Evolutionary conservation across 2,797 vertebrate species (phyloP), one percentile per base, ranked within the genome.

Genomic region (Rhabdophis nuchalis): DNA sequence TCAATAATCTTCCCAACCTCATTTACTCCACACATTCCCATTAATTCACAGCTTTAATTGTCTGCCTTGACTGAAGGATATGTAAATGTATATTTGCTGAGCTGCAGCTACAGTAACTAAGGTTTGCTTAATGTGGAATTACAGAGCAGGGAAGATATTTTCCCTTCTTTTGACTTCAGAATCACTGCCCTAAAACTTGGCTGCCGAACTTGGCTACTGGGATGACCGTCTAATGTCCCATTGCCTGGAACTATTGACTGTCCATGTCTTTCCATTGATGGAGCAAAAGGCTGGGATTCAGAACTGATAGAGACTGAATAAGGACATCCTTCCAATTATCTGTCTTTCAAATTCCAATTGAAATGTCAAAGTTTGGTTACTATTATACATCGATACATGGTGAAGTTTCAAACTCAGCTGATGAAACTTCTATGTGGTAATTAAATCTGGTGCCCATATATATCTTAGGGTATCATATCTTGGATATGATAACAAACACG

Each of bases 21-120:
- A 94, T 92, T 93, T 94, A 87, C 94, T 93, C 86, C 94, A 94
- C 93, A 95, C 95, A 93, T 93, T 89, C 94, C 92, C 93, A 93
- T 96, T 95, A 96, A 93, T 95, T 94, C 96, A 94, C 92, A 90
- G 94, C 88, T 95, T 96, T 96, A 96, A 93, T 96, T 95, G 94
- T 94, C 93, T 96, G 77, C 91, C 96, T 93, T 93, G 94, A 93
- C 92, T 95, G 94, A 95, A 90, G 91, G 94, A 93, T 87, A 94
- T 93, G 87, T 77, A 85, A 95, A 88, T 54, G 32, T 68, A 60
- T 18, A 0, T 91, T 90, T 91, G 89, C 92, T 72, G 68, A 32
- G 68, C 92, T 90, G 91, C 92, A 95, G 23, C 29, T 53, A 91
- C 46, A 94, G 91, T 58, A 88, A 90, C 54, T 6, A 5, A 91